These are phyloP conservation scores for Taphrorychus bicolor DNA, from an alignment of 2,888 invertebrate genomes.

Conservation along the genomic window DNA sequence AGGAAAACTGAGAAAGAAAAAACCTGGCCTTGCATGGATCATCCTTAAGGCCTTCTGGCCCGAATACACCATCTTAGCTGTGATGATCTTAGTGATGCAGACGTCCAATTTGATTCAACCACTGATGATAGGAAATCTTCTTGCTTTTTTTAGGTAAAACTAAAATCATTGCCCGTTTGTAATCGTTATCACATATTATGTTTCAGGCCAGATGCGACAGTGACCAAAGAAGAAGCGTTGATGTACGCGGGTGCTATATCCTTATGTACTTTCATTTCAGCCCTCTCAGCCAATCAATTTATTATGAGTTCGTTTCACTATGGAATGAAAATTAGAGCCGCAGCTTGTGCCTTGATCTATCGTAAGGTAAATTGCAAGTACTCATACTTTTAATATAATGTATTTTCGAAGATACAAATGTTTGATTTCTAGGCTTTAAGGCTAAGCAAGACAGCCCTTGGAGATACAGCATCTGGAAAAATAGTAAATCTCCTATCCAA, in stretches of 20 bases:
- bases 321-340: slow-evolving; percentile 82
- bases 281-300: slow-evolving; percentile 71
- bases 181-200: no score
- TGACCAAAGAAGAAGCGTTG: slow-evolving; percentile 64
- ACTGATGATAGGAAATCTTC: slow-evolving; percentile 68
- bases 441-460: slow-evolving; percentile 73
- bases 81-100: slow-evolving; percentile 68
- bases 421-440: slow-evolving; percentile 67
- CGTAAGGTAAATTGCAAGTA: slow-evolving; percentile 73
- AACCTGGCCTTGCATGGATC: slow-evolving; percentile 70
- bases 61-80: slow-evolving; percentile 69
- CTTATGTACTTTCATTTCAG: slow-evolving; percentile 64
- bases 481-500: slow-evolving; percentile 93
- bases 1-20: slow-evolving; percentile 64
- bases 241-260: slow-evolving; percentile 69
- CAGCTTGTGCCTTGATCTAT: slow-evolving; percentile 83
- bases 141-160: slow-evolving; percentile 52
- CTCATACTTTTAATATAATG: neutral
- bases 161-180: no score
- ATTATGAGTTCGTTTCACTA: slow-evolving; percentile 74
- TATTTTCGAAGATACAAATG: no score
- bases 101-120: slow-evolving; percentile 70
- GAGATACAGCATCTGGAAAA: slow-evolving; percentile 83
- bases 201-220: slow-evolving; percentile 15
- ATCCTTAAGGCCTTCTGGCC: slow-evolving; percentile 73